A percentile compares a stretch with the other conserved stretches of the same genome.
Evolutionary conservation across 2,888 invertebrate species (phyloP).

Genomic region (Galeruca laticollis): DNA sequence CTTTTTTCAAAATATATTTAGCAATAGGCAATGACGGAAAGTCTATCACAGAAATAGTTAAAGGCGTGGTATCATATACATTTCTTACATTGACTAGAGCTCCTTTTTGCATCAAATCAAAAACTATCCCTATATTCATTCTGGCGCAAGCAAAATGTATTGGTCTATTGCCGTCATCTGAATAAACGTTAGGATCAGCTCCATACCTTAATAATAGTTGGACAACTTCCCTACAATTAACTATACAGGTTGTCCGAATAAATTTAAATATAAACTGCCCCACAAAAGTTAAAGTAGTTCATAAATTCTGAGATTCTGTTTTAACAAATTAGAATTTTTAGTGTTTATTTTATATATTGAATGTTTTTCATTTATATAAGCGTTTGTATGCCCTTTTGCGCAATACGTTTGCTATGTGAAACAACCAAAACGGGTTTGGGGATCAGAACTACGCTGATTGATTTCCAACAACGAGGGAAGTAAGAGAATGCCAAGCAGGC

Average conservation of each 20-base stretch:
- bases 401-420: too few species aligned
- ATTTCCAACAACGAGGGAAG: too few species aligned
- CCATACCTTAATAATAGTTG: slow-evolving; percentile 45
- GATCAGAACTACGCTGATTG: too few species aligned
- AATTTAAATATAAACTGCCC: too few species aligned
- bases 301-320: too few species aligned
- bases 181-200: slow-evolving; percentile 48
- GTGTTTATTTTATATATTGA: too few species aligned
- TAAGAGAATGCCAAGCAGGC: too few species aligned
- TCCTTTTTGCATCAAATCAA: slow-evolving; percentile 44
- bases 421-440: too few species aligned
- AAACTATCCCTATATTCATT: slow-evolving; percentile 41
- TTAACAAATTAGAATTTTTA: too few species aligned
- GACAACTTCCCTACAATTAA: slow-evolving; percentile 33
- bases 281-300: too few species aligned
- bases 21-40: slow-evolving; percentile 45
- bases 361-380: too few species aligned
- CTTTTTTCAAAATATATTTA: slow-evolving; percentile 47
- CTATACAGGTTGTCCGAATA: neutral
- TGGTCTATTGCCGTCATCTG: slow-evolving; percentile 46
- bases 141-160: slow-evolving; percentile 48
- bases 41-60: slow-evolving; percentile 48
- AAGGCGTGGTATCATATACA: slow-evolving; percentile 53
- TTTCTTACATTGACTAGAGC: slow-evolving; percentile 50
- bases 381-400: too few species aligned